Percentiles rank a stretch among this genome's conserved stretches.
These are phyloP conservation scores for Astreopora myriophthalma DNA, from an alignment of 64 coral and sea anemone species.

Conservation along the genomic window DNA sequence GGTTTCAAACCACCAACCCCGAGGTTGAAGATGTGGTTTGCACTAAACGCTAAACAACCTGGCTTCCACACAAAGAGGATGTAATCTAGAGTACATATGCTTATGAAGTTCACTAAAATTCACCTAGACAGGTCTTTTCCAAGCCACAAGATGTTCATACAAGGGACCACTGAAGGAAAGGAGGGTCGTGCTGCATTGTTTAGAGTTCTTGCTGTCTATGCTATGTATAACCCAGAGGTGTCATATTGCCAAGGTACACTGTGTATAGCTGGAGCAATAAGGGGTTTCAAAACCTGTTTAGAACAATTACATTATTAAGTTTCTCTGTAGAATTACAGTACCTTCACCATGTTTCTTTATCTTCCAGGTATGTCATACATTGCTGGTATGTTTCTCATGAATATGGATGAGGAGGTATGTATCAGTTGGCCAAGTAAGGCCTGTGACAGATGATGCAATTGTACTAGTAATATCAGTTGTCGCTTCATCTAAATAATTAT, in stretches of 20 bases:
- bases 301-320: too few species aligned
- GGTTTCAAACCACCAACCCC: too few species aligned
- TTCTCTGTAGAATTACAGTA: too few species aligned
- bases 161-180: slow-evolving; percentile 77
- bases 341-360: neutral
- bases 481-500: neutral
- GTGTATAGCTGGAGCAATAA: neutral
- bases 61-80: too few species aligned
- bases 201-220: slow-evolving; percentile 91
- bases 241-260: slow-evolving; percentile 98
- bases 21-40: too few species aligned
- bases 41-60: too few species aligned
- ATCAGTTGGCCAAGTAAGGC: too few species aligned
- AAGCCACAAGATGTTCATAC: slow-evolving; percentile 91
- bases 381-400: slow-evolving; percentile 89
- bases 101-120: neutral
- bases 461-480: too few species aligned
- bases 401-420: slow-evolving; percentile 82
- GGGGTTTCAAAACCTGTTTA: neutral
- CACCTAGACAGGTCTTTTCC: slow-evolving; percentile 93
- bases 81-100: too few species aligned
- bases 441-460: too few species aligned
- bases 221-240: slow-evolving; percentile 87
- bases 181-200: slow-evolving; percentile 89
- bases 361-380: slow-evolving; percentile 88